Conservation (phyloP, 1,140 invertebrate species). For the Dolichoris vasculosae region DNA sequence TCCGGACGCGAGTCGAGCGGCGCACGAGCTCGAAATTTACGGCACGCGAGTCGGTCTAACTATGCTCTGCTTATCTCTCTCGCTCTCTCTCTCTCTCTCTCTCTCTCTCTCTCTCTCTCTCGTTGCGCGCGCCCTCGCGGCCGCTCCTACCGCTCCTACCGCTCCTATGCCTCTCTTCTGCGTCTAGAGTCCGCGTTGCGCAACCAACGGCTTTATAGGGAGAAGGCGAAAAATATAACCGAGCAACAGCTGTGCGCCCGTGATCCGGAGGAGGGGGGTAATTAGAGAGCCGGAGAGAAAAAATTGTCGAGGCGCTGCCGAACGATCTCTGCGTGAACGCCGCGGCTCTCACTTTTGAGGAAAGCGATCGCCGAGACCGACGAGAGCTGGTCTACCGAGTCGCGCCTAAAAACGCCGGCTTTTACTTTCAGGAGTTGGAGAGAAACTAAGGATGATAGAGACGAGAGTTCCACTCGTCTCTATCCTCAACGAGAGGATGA, state of each 20-base stretch:
- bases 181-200: neutral
- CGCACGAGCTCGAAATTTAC: constrained; percentile 71
- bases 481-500: too few species aligned
- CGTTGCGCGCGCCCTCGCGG: constrained; percentile 43
- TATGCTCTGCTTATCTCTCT: constrained; percentile 23
- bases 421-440: neutral
- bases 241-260: neutral
- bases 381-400: neutral
- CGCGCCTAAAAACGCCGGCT: neutral
- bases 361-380: neutral
- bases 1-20: constrained; percentile 58
- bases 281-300: neutral
- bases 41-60: constrained; percentile 65
- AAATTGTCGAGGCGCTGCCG: neutral
- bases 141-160: too few species aligned
- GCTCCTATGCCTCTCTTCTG: constrained; percentile 38
- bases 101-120: neutral
- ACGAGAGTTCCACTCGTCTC: too few species aligned
- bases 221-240: neutral
- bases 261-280: neutral
- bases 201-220: neutral
- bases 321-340: neutral
- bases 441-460: too few species aligned
- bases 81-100: neutral
- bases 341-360: neutral